phyloP scores from a whole-genome alignment of 2,888 invertebrate genomes.

The Deroplatys truncata region DNA sequence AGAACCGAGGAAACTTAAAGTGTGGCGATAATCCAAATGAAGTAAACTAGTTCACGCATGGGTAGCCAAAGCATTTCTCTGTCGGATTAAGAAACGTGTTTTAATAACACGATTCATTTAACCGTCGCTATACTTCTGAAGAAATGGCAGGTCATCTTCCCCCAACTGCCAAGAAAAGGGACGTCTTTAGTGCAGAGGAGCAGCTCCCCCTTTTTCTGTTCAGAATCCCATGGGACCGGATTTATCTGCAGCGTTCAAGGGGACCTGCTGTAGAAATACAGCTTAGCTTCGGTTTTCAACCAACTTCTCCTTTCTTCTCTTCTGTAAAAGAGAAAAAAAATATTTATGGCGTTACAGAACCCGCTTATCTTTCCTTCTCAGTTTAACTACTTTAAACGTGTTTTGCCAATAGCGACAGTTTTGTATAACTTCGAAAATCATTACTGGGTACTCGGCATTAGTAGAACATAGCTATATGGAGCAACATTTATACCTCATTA shows the following conservation, averaged over 20 bases:
- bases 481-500: too few species aligned
- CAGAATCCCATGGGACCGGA: neutral
- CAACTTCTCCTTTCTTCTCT: neutral
- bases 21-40: neutral
- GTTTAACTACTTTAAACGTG: too few species aligned
- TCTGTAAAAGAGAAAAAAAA: too few species aligned
- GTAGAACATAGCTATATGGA: too few species aligned
- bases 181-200: neutral
- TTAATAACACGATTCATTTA: neutral
- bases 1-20: neutral
- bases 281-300: neutral
- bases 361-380: too few species aligned
- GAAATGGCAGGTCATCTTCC: neutral
- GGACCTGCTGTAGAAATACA: neutral
- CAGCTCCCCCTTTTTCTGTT: neutral
- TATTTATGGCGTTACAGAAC: too few species aligned
- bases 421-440: too few species aligned
- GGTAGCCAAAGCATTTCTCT: neutral
- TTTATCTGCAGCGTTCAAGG: neutral
- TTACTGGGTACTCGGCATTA: too few species aligned
- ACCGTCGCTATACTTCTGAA: neutral
- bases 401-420: too few species aligned
- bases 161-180: neutral
- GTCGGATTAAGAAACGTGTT: neutral
- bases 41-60: neutral